Evolutionary conservation across 2,113 vertebrate genomes (phyloP), one percentile per base, ranked within the genome.

Genomic region (Psammodynastes pulverulentus): DNA sequence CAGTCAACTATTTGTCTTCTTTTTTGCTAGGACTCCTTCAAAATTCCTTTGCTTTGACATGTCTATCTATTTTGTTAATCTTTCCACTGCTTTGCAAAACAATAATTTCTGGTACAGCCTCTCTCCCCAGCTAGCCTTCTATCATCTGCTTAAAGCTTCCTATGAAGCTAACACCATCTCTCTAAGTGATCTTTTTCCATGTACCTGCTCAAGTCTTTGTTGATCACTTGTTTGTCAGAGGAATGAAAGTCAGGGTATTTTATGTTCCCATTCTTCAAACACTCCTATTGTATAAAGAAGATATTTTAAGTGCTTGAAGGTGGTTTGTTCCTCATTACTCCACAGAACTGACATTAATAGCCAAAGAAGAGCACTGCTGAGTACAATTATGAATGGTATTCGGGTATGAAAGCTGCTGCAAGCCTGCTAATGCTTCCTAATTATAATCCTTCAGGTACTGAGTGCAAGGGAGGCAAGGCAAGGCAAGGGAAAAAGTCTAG

Each of bases 311-410:
- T 97, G 97, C 97, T 97, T 97, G 91, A 46, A 97, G 97, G 97
- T 98, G 97, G 98, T 98, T 98, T 98, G 97, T 97, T 98, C 97
- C 97, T 98, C 98, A 97, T 98, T 98, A 98, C 97, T 98, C 98
- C 98, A 98, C 97, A 97, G 97, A 98, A 98, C 97, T 98, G 98
- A 98, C 98, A 98, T 98, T 98, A 98, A 98, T 98, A 98, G 97
- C 97, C 97, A 97, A 96, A 96, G 96, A 98, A 98, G 97, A 98
- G 98, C 97, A 96, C 97, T 97, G 98, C 96, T 94, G 97, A 98
- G 97, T 96, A 97, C 97, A 98, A 98, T 98, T 98, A 98, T 4
- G 90, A 97, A 97, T 97, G 97, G 97, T 97, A 97, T 98, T 98
- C 97, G 97, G 97, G 97, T 98, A 97, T 94, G 97, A 98, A 98